phyloP scores from a whole-genome alignment of 1,140 invertebrate genomes.

The Drosophila lowei region DNA sequence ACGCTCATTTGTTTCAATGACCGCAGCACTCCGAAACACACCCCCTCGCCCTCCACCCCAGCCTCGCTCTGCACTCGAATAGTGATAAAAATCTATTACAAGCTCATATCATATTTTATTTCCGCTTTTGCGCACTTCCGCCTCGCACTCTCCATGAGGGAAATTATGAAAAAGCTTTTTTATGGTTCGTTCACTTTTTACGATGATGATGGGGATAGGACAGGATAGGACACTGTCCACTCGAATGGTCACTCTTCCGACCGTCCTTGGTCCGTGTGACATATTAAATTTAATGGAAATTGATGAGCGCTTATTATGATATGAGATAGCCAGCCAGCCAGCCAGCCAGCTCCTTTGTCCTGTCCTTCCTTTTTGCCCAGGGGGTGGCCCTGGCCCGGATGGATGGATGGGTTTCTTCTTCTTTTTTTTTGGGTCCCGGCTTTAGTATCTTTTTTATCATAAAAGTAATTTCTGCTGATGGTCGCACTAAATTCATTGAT shows the following conservation, averaged over 20 bases:
- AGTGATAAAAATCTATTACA: slow-evolving; percentile 82
- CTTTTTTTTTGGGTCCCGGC: slow-evolving; percentile 31
- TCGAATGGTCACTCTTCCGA: slow-evolving; percentile 3
- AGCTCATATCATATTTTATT: slow-evolving; percentile 82
- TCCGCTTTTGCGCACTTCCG: slow-evolving; percentile 50
- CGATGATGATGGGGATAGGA: slow-evolving; percentile 60
- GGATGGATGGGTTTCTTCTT: slow-evolving; percentile 35
- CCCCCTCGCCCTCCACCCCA: not conserved
- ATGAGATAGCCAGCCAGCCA: slow-evolving; percentile 62
- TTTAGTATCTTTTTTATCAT: slow-evolving; percentile 73
- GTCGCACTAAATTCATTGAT: slow-evolving; percentile 77
- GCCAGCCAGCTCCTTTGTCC: slow-evolving; percentile 37
- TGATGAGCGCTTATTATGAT: slow-evolving; percentile 82
- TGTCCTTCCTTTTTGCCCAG: not conserved
- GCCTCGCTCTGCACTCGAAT: slow-evolving; percentile 41
- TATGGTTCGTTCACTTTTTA: slow-evolving; percentile 72
- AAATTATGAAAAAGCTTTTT: slow-evolving; percentile 82
- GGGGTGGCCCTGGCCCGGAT: slow-evolving; percentile 23
- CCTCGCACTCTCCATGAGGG: slow-evolving; percentile 13
- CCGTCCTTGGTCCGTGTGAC: slow-evolving; percentile 49
- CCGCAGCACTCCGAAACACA: slow-evolving; percentile 26
- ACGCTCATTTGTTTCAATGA: slow-evolving; percentile 81
- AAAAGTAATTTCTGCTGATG: slow-evolving; percentile 79
- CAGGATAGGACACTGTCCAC: too few species aligned
- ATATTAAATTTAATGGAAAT: slow-evolving; percentile 82